Conservation (phyloP, 2,888 invertebrate species). For the Eupeodes latifasciatus region DNA sequence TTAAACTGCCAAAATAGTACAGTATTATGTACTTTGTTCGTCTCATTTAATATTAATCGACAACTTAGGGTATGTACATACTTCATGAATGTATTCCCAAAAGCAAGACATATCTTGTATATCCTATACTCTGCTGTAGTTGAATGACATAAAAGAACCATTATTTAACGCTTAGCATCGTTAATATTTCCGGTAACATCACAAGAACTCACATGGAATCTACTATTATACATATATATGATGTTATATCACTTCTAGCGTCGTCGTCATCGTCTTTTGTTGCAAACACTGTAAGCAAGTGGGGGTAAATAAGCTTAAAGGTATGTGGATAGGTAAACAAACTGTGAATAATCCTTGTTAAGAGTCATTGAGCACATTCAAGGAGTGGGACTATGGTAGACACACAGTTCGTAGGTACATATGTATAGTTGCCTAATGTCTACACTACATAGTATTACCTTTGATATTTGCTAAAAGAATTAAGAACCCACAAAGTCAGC, state of each 20-base stretch:
- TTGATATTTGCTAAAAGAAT: slow-evolving; percentile 29
- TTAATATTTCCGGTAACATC: slow-evolving; percentile 45
- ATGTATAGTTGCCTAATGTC: slow-evolving; percentile 25
- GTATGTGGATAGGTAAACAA: slow-evolving; percentile 23
- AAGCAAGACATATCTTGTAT: no score
- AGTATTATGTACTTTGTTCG: no score
- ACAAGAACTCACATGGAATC: slow-evolving; percentile 28
- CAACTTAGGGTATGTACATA: no score
- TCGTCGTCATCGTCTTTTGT: no score
- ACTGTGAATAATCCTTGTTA: slow-evolving; percentile 39
- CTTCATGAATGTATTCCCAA: no score
- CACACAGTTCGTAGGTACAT: no score
- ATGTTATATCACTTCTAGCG: neutral
- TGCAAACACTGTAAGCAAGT: neutral
- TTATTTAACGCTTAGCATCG: slow-evolving; percentile 42
- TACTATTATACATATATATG: slow-evolving; percentile 11
- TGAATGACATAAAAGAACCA: slow-evolving; percentile 28
- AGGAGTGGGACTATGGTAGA: neutral
- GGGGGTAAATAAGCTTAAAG: slow-evolving; percentile 16
- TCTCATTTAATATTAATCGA: no score
- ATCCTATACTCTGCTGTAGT: neutral
- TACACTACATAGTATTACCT: neutral
- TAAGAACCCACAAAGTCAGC: slow-evolving; percentile 34
- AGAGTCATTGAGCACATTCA: slow-evolving; percentile 38
- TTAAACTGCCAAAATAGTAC: no score